Conservation (phyloP, 2,888 invertebrate species). For the Morpho deidamia region DNA sequence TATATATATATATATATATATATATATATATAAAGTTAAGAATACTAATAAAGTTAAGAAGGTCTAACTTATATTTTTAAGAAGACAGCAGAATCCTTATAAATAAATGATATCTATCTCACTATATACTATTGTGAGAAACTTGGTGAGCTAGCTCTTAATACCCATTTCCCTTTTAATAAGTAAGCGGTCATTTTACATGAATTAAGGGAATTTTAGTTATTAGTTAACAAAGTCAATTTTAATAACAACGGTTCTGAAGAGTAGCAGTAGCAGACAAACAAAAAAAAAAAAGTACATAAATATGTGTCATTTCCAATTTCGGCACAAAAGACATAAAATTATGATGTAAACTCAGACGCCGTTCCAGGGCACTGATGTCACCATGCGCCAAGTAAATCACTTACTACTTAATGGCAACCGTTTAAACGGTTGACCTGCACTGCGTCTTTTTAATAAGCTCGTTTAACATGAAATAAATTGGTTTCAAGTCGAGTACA, state of each 20-base stretch:
- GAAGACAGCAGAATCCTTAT: too few species aligned
- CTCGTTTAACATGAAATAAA: conserved; percentile 18
- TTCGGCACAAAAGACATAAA: conserved; percentile 17
- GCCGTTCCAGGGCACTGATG: conserved; percentile 19
- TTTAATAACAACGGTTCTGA: background rate
- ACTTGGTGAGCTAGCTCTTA: too few species aligned
- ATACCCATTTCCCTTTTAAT: too few species aligned
- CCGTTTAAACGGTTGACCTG: conserved; percentile 18
- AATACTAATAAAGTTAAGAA: too few species aligned
- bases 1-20: too few species aligned
- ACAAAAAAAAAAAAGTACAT: conserved; percentile 9
- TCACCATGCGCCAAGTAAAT: conserved; percentile 22
- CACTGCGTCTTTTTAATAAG: conserved; percentile 20
- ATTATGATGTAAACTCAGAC: conserved; percentile 22
- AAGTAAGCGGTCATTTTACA: too few species aligned
- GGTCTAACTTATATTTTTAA: too few species aligned
- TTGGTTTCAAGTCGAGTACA: conserved; percentile 2
- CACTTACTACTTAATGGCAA: conserved; percentile 25
- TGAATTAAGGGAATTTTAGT: too few species aligned
- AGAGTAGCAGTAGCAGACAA: background rate
- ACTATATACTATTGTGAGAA: too few species aligned
- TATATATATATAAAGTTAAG: too few species aligned
- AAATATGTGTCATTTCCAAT: conserved; percentile 18
- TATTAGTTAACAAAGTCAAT: conserved; percentile 7
- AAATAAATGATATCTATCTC: too few species aligned